Percentiles rank a stretch among this genome's conserved stretches.
Conservation (phyloP, 2,113 vertebrate genomes). For the Mastomys natalensis region DNA sequence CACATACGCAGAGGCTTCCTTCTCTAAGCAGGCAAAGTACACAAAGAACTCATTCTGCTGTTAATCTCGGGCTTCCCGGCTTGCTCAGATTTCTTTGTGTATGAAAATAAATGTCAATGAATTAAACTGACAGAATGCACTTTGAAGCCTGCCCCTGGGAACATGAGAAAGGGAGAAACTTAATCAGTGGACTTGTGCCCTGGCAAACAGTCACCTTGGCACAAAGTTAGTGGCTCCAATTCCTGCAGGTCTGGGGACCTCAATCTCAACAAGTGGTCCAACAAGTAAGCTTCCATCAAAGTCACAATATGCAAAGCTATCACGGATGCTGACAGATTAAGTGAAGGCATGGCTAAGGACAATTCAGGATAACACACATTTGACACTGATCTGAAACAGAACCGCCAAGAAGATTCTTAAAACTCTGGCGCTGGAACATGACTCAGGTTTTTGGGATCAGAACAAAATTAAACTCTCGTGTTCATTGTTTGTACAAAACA, state of each 20-base stretch:
- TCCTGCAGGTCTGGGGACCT: not conserved
- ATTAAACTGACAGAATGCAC: not conserved
- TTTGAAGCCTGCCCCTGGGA: not conserved
- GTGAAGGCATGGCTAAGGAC: not conserved
- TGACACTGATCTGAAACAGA: not conserved
- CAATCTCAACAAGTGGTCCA: not conserved
- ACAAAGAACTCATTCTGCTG: not conserved
- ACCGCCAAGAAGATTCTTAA: not conserved
- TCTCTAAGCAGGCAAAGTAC: not conserved
- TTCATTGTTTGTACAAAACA: not conserved
- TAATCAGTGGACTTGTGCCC: not conserved
- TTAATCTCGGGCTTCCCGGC: not conserved
- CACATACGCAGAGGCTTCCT: not conserved
- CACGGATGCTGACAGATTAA: not conserved
- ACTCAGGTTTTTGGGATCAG: not conserved
- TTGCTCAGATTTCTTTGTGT: constrained; percentile 24
- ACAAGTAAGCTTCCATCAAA: not conserved
- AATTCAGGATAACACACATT: not conserved
- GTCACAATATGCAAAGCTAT: not conserved
- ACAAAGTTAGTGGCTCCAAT: not conserved
- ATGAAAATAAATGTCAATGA: constrained; percentile 6
- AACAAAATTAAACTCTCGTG: not conserved
- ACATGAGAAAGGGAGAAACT: not conserved
- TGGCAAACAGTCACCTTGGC: not conserved
- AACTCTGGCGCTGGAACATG: not conserved